Percentiles rank a stretch among this genome's conserved stretches.
Conservation (phyloP, 2,797 vertebrate genomes). For the Lepus townsendii region DNA sequence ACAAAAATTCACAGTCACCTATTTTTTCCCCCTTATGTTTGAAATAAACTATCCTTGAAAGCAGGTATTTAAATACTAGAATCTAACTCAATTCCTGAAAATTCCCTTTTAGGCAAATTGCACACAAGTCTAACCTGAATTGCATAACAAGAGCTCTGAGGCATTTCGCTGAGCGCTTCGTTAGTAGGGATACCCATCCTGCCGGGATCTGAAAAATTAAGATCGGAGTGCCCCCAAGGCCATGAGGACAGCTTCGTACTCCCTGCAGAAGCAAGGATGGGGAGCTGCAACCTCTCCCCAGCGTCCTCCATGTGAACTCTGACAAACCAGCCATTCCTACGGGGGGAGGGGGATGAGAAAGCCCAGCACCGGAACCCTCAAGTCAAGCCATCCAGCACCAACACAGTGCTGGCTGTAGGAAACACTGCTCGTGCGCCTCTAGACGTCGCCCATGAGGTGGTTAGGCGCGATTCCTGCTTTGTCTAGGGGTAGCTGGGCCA, state of each 20-base stretch:
- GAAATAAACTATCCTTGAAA: conserved; percentile 53
- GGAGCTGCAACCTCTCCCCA: not conserved
- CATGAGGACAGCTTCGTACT: not conserved
- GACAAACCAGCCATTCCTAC: no score
- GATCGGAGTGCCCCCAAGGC: not conserved
- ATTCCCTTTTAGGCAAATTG: conserved; percentile 45
- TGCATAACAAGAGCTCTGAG: not conserved
- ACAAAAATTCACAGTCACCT: conserved; percentile 54
- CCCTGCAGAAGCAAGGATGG: not conserved
- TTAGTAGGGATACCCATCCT: not conserved
- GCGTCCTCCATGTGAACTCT: not conserved
- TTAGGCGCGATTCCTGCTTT: not conserved
- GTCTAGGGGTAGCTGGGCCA: not conserved
- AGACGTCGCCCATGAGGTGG: not conserved
- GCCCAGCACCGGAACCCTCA: not conserved
- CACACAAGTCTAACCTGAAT: not conserved
- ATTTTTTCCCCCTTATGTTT: conserved; percentile 37
- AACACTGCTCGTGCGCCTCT: not conserved
- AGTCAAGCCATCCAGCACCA: not conserved
- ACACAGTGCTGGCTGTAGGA: not conserved
- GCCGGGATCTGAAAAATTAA: not conserved
- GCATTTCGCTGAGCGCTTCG: not conserved
- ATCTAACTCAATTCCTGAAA: conserved; percentile 62
- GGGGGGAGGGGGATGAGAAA: not conserved
- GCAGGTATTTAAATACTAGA: conserved; percentile 39